These are phyloP conservation scores for Willisornis vidua DNA, from an alignment of 2,113 vertebrate species.

Conservation along the genomic window DNA sequence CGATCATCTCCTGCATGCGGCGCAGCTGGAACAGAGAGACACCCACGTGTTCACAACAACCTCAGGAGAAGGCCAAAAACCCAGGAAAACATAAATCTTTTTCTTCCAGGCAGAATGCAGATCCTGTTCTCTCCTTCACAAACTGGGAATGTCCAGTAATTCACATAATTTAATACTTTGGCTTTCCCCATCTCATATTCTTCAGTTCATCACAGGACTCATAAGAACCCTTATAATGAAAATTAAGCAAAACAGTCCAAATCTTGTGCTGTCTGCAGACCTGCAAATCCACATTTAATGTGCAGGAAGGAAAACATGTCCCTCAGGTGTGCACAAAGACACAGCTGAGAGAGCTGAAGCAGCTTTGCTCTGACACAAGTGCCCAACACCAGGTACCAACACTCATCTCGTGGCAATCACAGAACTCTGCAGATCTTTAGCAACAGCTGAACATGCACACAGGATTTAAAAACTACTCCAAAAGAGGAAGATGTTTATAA, in stretches of 20 bases:
- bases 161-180: background rate
- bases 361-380: background rate
- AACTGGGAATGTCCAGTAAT: background rate
- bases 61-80: background rate
- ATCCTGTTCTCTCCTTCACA: background rate
- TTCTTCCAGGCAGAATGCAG: background rate
- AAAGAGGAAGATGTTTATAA: background rate
- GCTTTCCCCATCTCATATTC: background rate
- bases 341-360: background rate
- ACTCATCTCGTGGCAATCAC: background rate
- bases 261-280: background rate
- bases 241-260: background rate
- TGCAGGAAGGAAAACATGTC: background rate
- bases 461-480: background rate
- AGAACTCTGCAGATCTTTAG: background rate
- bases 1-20: conserved; percentile 91
- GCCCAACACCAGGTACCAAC: background rate
- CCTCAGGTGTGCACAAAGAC: background rate
- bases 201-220: background rate
- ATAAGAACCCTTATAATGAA: background rate
- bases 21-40: conserved; percentile 73
- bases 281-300: background rate
- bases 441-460: background rate
- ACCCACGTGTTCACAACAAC: background rate
- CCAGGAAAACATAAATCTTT: background rate